phyloP scores from a whole-genome alignment of 2,113 vertebrate species.

The Ailuropoda melanoleuca region DNA sequence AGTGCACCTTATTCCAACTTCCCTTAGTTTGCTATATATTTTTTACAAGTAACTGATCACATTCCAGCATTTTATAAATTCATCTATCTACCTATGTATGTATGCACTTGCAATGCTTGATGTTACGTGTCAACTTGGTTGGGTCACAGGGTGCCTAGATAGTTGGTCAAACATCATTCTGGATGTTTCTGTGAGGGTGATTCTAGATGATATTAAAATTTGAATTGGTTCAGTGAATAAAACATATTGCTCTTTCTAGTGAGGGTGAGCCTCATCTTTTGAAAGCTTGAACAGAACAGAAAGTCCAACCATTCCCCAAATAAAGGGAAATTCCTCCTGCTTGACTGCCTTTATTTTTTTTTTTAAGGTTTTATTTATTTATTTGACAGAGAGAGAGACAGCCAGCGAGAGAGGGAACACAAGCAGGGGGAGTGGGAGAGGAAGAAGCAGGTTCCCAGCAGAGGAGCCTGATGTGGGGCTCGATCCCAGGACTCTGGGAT shows the following conservation, averaged over 20 bases:
- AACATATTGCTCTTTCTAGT: background rate
- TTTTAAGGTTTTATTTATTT: too few species aligned
- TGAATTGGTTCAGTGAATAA: background rate
- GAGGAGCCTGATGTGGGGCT: too few species aligned
- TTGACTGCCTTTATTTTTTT: background rate
- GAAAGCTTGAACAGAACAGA: background rate
- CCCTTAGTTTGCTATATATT: background rate
- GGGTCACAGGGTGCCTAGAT: background rate
- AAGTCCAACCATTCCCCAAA: background rate
- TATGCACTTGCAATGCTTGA: background rate
- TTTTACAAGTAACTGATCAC: background rate
- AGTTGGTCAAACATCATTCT: background rate
- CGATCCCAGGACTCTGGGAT: too few species aligned
- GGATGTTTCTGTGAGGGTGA: background rate
- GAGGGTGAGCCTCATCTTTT: background rate
- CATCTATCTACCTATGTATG: background rate
- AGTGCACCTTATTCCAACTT: background rate
- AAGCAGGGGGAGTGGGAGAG: too few species aligned
- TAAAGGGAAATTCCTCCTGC: background rate
- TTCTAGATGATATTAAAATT: background rate
- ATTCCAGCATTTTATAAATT: background rate
- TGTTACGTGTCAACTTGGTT: background rate
- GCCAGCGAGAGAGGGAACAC: too few species aligned
- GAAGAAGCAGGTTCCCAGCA: too few species aligned
- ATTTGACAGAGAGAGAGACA: too few species aligned